Percentiles rank a stretch among this genome's conserved stretches.
These are phyloP conservation scores for Pelobates cultripes DNA, from an alignment of 2,797 vertebrate genomes.

Conservation along the genomic window DNA sequence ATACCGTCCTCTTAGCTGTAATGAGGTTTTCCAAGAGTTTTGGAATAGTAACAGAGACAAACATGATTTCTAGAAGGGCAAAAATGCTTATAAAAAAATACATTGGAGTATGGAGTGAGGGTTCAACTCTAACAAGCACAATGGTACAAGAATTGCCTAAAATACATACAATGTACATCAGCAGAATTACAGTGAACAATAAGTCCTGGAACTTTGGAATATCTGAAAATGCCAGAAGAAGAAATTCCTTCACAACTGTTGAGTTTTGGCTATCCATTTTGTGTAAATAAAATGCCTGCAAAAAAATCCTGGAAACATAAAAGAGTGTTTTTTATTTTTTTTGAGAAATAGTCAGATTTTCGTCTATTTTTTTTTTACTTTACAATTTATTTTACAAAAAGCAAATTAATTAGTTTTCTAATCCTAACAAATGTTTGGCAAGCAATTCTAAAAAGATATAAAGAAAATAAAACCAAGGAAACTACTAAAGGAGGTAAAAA, in stretches of 20 bases:
- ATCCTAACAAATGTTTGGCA: too few species aligned
- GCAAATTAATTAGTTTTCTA: too few species aligned
- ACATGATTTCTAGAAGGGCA: slow-evolving; percentile 12
- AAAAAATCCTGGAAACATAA: neutral
- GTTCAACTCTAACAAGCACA: neutral
- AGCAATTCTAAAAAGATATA: too few species aligned
- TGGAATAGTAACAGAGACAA: slow-evolving; percentile 14
- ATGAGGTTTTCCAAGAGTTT: slow-evolving; percentile 28
- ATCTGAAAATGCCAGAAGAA: slow-evolving; percentile 28
- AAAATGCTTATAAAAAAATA: slow-evolving; percentile 35
- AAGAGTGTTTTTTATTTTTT: too few species aligned
- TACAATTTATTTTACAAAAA: too few species aligned
- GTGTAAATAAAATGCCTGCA: too few species aligned
- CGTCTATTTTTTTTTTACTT: too few species aligned
- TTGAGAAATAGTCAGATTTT: too few species aligned
- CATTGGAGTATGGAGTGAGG: slow-evolving; percentile 26
- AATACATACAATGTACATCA: slow-evolving; percentile 21
- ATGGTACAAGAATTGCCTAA: slow-evolving; percentile 13
- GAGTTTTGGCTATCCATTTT: slow-evolving; percentile 1
- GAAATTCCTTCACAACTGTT: slow-evolving; percentile 1
- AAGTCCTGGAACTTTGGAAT: slow-evolving; percentile 2
- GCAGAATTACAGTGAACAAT: neutral
- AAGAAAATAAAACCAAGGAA: too few species aligned
- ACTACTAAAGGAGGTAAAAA: too few species aligned
- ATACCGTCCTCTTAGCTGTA: slow-evolving; percentile 8